Evolutionary conservation across 2,113 vertebrate genomes (phyloP).

Genomic region (Illadopsis cleaveri): DNA sequence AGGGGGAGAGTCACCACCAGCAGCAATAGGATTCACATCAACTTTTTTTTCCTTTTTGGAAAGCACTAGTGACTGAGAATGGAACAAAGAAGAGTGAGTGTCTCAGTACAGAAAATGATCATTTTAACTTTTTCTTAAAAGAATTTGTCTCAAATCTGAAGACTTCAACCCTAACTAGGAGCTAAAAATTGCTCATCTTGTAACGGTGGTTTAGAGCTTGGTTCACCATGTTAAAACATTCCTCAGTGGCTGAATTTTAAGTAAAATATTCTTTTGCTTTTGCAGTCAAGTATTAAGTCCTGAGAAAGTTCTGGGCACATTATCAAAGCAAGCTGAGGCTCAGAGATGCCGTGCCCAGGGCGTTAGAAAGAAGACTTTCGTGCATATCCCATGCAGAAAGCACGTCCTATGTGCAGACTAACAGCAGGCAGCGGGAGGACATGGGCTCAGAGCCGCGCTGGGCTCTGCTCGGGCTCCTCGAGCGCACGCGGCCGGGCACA

Average conservation of each 20-base stretch:
- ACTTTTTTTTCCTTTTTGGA: background rate
- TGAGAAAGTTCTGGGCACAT: background rate
- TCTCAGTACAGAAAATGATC: background rate
- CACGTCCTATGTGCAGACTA: fast-evolving
- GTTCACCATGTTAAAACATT: background rate
- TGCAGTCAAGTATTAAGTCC: background rate
- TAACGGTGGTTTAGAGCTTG: background rate
- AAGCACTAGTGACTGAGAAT: background rate
- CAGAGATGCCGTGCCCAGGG: background rate
- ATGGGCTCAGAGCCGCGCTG: background rate
- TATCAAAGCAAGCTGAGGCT: background rate
- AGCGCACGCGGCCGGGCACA: background rate
- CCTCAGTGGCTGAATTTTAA: background rate
- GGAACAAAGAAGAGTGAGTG: background rate
- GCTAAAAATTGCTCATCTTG: background rate
- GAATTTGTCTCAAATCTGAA: background rate
- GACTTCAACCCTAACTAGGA: background rate
- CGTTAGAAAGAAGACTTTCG: background rate
- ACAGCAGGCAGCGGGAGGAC: background rate
- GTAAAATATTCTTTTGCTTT: background rate
- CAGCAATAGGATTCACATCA: background rate
- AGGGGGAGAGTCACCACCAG: background rate
- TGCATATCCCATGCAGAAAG: background rate
- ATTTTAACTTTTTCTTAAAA: background rate
- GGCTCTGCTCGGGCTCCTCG: background rate